Conservation (phyloP, 2,888 invertebrate genomes). For the Gastrophysa polygoni region DNA sequence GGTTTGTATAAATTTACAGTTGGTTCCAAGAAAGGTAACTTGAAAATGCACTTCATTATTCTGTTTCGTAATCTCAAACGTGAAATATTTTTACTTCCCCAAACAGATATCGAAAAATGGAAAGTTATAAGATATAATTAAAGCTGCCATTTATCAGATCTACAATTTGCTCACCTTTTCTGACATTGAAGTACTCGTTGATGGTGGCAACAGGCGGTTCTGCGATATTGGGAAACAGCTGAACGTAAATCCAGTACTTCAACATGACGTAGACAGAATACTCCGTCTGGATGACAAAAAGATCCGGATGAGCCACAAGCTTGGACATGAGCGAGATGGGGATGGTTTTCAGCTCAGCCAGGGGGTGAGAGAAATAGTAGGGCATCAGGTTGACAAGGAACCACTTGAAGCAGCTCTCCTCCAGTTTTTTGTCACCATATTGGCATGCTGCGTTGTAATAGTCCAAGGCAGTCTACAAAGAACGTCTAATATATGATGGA, state of each 20-base stretch:
- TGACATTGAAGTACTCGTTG: slow-evolving; percentile 57
- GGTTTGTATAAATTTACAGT: no score
- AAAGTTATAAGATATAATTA: no score
- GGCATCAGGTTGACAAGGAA: slow-evolving; percentile 71
- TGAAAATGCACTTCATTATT: no score
- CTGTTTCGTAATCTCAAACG: no score
- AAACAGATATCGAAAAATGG: no score
- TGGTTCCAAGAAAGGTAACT: no score
- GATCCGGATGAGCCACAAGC: slow-evolving; percentile 67
- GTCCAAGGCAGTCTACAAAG: slow-evolving; percentile 66
- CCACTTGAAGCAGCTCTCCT: slow-evolving; percentile 71
- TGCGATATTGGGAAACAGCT: slow-evolving; percentile 55
- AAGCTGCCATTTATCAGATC: no score
- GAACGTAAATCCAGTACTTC: slow-evolving; percentile 71
- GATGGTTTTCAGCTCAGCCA: slow-evolving; percentile 66
- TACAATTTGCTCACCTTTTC: slow-evolving; percentile 48
- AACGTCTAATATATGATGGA: neutral
- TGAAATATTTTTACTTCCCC: no score
- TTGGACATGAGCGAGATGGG: slow-evolving; percentile 70
- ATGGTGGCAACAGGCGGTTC: slow-evolving; percentile 48
- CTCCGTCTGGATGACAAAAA: slow-evolving; percentile 80
- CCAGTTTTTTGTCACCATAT: slow-evolving; percentile 69
- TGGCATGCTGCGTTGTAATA: slow-evolving; percentile 72
- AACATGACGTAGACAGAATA: slow-evolving; percentile 75
- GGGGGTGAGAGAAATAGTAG: slow-evolving; percentile 63